phyloP scores from a whole-genome alignment of 2,797 vertebrate species.

The Columba guinea region DNA sequence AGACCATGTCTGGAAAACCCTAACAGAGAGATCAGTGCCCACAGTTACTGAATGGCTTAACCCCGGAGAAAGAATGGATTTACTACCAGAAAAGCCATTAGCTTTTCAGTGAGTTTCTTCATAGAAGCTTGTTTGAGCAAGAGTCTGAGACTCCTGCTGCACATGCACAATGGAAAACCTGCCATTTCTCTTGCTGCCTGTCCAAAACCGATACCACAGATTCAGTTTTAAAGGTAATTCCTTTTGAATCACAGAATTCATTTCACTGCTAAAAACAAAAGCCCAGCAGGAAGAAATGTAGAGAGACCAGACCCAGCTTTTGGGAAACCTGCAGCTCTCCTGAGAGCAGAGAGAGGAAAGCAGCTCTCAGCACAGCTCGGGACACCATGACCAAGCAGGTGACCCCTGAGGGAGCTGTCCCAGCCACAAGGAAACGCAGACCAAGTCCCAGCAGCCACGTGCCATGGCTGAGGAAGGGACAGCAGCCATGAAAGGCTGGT shows the following conservation, averaged over 20 bases:
- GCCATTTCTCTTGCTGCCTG: not conserved
- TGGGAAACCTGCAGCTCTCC: not conserved
- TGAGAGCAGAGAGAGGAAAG: not conserved
- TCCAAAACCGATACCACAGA: not conserved
- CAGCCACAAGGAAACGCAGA: not conserved
- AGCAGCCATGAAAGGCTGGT: not conserved
- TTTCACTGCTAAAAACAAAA: not conserved
- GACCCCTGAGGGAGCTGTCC: not conserved
- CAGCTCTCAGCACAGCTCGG: rapidly evolving
- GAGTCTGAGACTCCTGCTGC: not conserved
- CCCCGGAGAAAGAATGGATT: not conserved
- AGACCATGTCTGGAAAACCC: not conserved
- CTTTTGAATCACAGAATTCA: not conserved
- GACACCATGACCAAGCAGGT: not conserved
- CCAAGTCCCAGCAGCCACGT: rapidly evolving
- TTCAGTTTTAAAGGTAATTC: not conserved
- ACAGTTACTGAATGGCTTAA: not conserved
- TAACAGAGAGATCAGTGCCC: not conserved
- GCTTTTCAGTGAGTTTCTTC: not conserved
- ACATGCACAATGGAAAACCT: not conserved
- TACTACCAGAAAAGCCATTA: not conserved
- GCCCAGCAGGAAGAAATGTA: rapidly evolving
- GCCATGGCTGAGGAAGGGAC: not conserved
- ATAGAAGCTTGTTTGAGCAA: not conserved
- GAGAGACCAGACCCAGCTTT: not conserved